Conservation (phyloP, 2,888 invertebrate genomes). For the Brachyopa scutellaris region DNA sequence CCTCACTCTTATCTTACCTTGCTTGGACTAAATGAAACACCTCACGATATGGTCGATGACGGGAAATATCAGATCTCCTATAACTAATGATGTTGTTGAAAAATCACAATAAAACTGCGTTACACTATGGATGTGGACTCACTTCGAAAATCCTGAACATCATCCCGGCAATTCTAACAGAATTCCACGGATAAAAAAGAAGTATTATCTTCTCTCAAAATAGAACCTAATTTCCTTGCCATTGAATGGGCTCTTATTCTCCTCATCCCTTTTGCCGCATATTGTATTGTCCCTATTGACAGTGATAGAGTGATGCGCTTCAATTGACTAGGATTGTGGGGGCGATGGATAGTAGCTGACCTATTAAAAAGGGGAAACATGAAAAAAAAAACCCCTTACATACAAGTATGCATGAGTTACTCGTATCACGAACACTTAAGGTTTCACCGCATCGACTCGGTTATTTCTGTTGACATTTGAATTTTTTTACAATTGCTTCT, state of each 20-base stretch:
- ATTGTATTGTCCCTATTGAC: slow-evolving; percentile 32
- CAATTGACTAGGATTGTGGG: background rate
- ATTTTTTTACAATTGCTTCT: background rate
- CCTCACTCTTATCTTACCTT: background rate
- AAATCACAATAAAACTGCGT: slow-evolving; percentile 11
- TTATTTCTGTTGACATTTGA: slow-evolving; percentile 21
- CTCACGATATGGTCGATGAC: slow-evolving; percentile 14
- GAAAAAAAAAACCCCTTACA: slow-evolving; percentile 37
- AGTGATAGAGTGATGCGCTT: slow-evolving; percentile 35
- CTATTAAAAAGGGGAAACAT: background rate
- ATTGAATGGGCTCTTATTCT: background rate
- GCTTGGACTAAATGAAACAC: background rate
- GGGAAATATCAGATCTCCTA: slow-evolving; percentile 25
- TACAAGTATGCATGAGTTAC: slow-evolving; percentile 12
- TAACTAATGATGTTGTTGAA: slow-evolving; percentile 21
- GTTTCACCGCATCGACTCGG: slow-evolving; percentile 1
- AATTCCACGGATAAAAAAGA: background rate
- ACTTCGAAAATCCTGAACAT: slow-evolving; percentile 18
- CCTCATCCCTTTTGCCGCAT: slow-evolving; percentile 5
- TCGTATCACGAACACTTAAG: too few relatives aligned
- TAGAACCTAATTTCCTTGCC: slow-evolving; percentile 68
- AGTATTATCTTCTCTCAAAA: slow-evolving; percentile 41
- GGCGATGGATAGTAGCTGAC: background rate
- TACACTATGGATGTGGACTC: slow-evolving; percentile 17
- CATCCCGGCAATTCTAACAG: slow-evolving; percentile 16